phyloP scores from a whole-genome alignment of 2,113 vertebrate species.

The Plecturocebus donacophilus region DNA sequence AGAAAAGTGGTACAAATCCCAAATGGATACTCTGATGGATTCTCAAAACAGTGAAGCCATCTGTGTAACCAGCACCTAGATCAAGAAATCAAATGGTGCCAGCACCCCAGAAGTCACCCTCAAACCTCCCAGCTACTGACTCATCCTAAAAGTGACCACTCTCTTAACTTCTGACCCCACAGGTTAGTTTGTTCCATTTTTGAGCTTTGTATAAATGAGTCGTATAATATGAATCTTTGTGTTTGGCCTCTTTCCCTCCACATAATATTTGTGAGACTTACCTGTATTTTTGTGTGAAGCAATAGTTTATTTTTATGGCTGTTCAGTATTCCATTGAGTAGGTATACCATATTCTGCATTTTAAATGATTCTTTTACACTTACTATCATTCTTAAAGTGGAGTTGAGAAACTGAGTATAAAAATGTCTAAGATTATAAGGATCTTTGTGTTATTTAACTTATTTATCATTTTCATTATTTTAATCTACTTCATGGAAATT shows the following conservation, averaged over 20 bases:
- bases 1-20: background rate
- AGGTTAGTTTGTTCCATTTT: background rate
- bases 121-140: background rate
- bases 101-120: background rate
- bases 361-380: background rate
- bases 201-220: background rate
- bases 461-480: conserved; percentile 5
- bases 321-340: background rate
- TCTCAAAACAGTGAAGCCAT: background rate
- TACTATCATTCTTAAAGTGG: background rate
- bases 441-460: background rate
- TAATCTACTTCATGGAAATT: background rate
- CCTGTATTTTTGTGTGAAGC: background rate
- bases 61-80: background rate
- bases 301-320: background rate
- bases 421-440: background rate
- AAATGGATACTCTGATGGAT: background rate
- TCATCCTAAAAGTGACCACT: no score
- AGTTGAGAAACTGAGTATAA: background rate
- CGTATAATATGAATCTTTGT: background rate
- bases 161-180: background rate
- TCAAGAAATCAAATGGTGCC: background rate
- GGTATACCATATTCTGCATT: background rate
- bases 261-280: background rate
- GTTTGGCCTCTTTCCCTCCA: background rate